Evolutionary conservation across 2,113 vertebrate species (phyloP).

Genomic region (Camelus dromedarius): DNA sequence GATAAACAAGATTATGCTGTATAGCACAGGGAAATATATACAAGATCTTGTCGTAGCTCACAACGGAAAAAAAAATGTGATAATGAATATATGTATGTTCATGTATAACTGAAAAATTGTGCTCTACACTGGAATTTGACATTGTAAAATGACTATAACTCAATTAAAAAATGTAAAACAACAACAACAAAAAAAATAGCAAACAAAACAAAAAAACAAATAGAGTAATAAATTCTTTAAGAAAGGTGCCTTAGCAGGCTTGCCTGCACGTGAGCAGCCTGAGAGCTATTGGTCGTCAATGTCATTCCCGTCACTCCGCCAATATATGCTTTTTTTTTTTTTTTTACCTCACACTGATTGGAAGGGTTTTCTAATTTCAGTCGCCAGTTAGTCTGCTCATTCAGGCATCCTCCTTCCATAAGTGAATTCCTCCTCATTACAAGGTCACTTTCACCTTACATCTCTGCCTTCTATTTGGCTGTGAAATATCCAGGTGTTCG

Average conservation of each 20-base stretch:
- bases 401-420: constrained; percentile 74
- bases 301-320: constrained; percentile 64
- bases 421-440: constrained; percentile 63
- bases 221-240: constrained; percentile 30
- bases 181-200: too few species aligned
- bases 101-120: too few species aligned
- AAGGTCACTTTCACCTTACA: constrained; percentile 77
- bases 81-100: too few species aligned
- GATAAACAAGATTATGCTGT: too few species aligned
- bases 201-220: neutral
- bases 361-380: constrained; percentile 77
- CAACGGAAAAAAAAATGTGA: too few species aligned
- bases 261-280: neutral
- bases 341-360: constrained; percentile 53
- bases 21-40: too few species aligned
- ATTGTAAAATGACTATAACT: too few species aligned
- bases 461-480: constrained; percentile 63
- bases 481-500: constrained; percentile 74
- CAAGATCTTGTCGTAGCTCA: too few species aligned
- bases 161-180: too few species aligned
- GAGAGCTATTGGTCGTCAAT: constrained; percentile 39
- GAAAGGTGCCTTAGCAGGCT: neutral
- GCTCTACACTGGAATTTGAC: too few species aligned
- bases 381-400: constrained; percentile 72
- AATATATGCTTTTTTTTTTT: neutral